Base-by-base conservation (phyloP, 1,140 invertebrate genomes). In the Xylocopa sonorina region DNA sequence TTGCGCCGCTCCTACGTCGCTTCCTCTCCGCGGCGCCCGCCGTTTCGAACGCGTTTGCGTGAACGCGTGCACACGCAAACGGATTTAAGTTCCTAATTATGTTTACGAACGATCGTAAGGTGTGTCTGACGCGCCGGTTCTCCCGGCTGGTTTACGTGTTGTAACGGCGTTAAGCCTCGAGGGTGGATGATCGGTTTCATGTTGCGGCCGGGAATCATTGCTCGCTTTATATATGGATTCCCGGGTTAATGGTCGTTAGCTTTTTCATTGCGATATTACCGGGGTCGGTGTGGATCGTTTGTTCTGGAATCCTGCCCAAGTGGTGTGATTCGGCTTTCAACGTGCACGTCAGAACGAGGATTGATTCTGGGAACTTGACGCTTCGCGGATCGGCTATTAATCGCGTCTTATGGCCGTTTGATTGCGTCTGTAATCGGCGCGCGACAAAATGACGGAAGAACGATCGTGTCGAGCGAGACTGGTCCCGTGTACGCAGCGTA, bases 361-460 rank as follows among this genome's bases (percentile, higher is more conserved):
- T n/a, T n/a, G n/a, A n/a, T n/a, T n/a, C n/a, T n/a, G n/a, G n/a
- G n/a, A n/a, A n/a, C n/a, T n/a, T n/a, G n/a, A n/a, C n/a, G n/a
- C n/a, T n/a, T n/a, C n/a, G n/a, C n/a, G n/a, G n/a, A n/a, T n/a
- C n/a, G n/a, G n/a, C n/a, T n/a, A 38, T 38, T 38, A 4, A 9
- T 38, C 3, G 38, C 38, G 3, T 38, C 38, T 9, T 38, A 43
- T 38, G 50, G 29, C 34, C 14, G 62, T 53, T 41, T 34, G 16
- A 66, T 32, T 66, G 74, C 53, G 50, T 77, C 58, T 77, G n/a
- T 53, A 77, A 77, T 77, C 69, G 58, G 41, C 10, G 41, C 21
- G 41, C n/a, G n/a, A n/a, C n/a, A n/a, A n/a, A n/a, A n/a, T n/a
- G n/a, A n/a, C n/a, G n/a, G n/a, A n/a, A n/a, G 41, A 69, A 77